Percentiles rank a stretch among this genome's conserved stretches.
Evolutionary conservation across 2,113 vertebrate species (phyloP).

Genomic region (Sebastes fasciatus): DNA sequence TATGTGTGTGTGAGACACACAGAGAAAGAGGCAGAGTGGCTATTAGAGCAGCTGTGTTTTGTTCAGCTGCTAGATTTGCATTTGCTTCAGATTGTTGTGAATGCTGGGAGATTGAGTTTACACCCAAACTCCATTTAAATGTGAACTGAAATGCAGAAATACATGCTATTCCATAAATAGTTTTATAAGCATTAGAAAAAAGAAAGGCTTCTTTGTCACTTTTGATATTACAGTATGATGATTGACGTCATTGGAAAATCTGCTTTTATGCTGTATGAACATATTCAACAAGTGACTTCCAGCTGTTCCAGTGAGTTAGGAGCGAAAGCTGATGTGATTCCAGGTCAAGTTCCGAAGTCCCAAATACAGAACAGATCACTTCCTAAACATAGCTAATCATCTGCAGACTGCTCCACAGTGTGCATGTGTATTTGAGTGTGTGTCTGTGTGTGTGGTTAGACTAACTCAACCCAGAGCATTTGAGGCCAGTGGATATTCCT

Average conservation of each 20-base stretch:
- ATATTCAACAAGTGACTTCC: conserved; percentile 27
- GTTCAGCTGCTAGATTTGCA: conserved; percentile 34
- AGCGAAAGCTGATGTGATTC: conserved; percentile 55
- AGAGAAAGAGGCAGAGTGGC: not conserved
- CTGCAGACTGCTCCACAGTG: conserved; percentile 56
- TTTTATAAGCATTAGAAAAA: not conserved
- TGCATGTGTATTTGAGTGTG: conserved; percentile 36
- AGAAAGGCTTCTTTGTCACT: not conserved
- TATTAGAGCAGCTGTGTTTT: conserved; percentile 25
- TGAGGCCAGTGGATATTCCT: conserved; percentile 49
- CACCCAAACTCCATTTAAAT: not conserved
- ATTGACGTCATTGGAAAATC: not conserved
- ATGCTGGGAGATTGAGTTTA: conserved; percentile 23
- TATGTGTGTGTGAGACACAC: not conserved
- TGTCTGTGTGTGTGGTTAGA: conserved; percentile 39
- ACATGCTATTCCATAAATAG: not conserved
- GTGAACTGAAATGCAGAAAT: not conserved
- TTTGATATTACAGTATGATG: not conserved
- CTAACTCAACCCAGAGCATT: conserved; percentile 49
- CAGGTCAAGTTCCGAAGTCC: conserved; percentile 60
- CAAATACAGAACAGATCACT: conserved; percentile 66
- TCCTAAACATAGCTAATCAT: conserved; percentile 71
- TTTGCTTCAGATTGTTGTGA: conserved; percentile 1
- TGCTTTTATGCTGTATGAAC: not conserved
- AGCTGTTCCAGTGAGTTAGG: conserved; percentile 19